Evolutionary conservation across 2,888 invertebrate genomes (phyloP).

Genomic region (Agriopis marginaria): DNA sequence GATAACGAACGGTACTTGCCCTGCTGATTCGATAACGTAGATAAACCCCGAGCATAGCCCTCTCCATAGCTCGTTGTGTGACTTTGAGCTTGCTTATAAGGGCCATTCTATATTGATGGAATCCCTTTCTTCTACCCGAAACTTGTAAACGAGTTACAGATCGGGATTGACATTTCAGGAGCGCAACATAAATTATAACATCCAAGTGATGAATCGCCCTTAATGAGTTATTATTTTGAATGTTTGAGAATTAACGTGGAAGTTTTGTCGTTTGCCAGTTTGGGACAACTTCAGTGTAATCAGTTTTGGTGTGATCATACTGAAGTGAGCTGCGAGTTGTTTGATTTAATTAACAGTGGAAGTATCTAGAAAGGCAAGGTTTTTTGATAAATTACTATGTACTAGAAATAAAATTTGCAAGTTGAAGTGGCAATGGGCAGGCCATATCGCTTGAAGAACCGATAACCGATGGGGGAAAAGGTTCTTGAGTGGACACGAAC

Average conservation of each 20-base stretch:
- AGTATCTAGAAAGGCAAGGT: too few species aligned
- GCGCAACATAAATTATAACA: slow-evolving; percentile 47
- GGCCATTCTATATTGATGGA: slow-evolving; percentile 26
- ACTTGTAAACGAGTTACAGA: slow-evolving; percentile 51
- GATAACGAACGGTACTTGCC: too few species aligned
- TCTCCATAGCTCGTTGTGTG: too few species aligned
- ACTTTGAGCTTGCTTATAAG: not conserved
- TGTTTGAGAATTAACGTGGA: slow-evolving; percentile 40
- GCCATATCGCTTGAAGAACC: too few species aligned
- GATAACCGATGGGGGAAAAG: too few species aligned
- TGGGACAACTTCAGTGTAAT: slow-evolving; percentile 1
- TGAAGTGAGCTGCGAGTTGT: not conserved
- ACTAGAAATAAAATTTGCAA: too few species aligned
- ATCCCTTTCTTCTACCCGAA: slow-evolving; percentile 33
- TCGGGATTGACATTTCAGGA: slow-evolving; percentile 47
- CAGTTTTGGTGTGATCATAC: not conserved
- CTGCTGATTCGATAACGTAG: too few species aligned
- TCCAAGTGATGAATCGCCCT: slow-evolving; percentile 45
- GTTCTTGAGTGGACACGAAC: too few species aligned
- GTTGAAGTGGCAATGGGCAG: too few species aligned
- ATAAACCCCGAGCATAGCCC: too few species aligned
- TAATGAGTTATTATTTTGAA: slow-evolving; percentile 50
- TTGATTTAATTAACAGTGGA: not conserved
- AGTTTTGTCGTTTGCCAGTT: slow-evolving; percentile 24
- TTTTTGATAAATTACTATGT: too few species aligned